These are phyloP conservation scores for Cremastinae sp. DNA, from an alignment of 2,888 invertebrate species.

Conservation along the genomic window DNA sequence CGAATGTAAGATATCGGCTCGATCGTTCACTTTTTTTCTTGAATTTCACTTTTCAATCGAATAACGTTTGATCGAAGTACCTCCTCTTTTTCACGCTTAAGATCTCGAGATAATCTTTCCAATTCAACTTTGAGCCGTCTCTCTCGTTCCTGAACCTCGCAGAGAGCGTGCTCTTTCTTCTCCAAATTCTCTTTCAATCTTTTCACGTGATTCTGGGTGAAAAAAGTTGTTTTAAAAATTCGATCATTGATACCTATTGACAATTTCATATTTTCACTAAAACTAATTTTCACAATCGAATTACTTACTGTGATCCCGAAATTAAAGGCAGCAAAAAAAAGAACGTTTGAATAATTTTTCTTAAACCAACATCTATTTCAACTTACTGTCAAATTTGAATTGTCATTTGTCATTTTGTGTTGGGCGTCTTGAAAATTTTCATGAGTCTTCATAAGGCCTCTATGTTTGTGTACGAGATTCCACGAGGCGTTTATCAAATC, in stretches of 20 bases:
- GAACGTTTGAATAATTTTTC: slow-evolving; percentile 19
- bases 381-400: slow-evolving; percentile 67
- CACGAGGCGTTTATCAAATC: slow-evolving; percentile 66
- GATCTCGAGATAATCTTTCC: slow-evolving; percentile 61
- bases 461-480: slow-evolving; percentile 66
- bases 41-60: neutral
- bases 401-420: slow-evolving; percentile 65
- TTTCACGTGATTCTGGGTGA: slow-evolving; percentile 66
- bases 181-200: slow-evolving; percentile 67
- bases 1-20: neutral
- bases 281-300: neutral
- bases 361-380: neutral
- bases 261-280: slow-evolving; percentile 16
- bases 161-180: slow-evolving; percentile 63
- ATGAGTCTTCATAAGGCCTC: slow-evolving; percentile 64
- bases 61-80: slow-evolving; percentile 52
- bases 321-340: slow-evolving; percentile 22
- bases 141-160: slow-evolving; percentile 65
- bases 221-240: slow-evolving; percentile 10
- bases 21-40: neutral
- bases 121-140: slow-evolving; percentile 66
- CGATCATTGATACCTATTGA: neutral
- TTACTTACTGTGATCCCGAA: slow-evolving; percentile 39
- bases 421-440: slow-evolving; percentile 63
- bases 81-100: slow-evolving; percentile 69